Evolutionary conservation across 1,140 invertebrate genomes (phyloP).

Genomic region (Sinella curviseta): DNA sequence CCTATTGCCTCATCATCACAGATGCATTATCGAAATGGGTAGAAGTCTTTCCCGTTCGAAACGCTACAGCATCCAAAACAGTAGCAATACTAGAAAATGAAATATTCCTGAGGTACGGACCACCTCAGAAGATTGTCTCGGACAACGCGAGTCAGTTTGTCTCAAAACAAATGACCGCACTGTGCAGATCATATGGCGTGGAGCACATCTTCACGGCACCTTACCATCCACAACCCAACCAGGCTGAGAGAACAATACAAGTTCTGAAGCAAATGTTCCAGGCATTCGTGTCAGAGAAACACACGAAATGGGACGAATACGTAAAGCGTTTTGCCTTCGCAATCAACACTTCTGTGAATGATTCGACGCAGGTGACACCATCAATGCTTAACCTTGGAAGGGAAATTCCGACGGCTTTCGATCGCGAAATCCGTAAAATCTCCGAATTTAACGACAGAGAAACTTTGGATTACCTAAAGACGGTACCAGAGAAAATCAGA

Average conservation of each 20-base stretch:
- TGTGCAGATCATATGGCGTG: slow-evolving; percentile 2
- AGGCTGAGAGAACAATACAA: slow-evolving; percentile 39
- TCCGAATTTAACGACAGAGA: neutral
- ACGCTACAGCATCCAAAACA: slow-evolving; percentile 1
- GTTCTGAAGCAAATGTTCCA: slow-evolving; percentile 44
- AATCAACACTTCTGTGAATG: slow-evolving; percentile 53
- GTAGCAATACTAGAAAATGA: slow-evolving; percentile 11
- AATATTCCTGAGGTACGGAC: neutral
- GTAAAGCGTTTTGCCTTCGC: slow-evolving; percentile 55
- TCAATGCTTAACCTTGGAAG: slow-evolving; percentile 54
- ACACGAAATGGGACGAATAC: slow-evolving; percentile 51
- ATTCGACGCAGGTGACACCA: slow-evolving; percentile 53
- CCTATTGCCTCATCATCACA: neutral
- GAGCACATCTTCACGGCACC: slow-evolving; percentile 43
- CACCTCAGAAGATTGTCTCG: neutral
- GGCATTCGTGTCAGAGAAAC: slow-evolving; percentile 41
- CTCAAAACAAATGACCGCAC: neutral
- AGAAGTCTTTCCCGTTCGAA: slow-evolving; percentile 9
- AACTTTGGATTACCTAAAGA: neutral
- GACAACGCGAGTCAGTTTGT: slow-evolving; percentile 2
- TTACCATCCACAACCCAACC: slow-evolving; percentile 42
- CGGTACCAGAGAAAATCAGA: neutral
- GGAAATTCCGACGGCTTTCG: slow-evolving; percentile 48
- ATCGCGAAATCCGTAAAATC: neutral
- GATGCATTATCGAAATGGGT: slow-evolving; percentile 28